A percentile compares a stretch with the other conserved stretches of the same genome.
phyloP scores from a whole-genome alignment of 2,113 vertebrate genomes.

The Protobothrops mucrosquamatus region DNA sequence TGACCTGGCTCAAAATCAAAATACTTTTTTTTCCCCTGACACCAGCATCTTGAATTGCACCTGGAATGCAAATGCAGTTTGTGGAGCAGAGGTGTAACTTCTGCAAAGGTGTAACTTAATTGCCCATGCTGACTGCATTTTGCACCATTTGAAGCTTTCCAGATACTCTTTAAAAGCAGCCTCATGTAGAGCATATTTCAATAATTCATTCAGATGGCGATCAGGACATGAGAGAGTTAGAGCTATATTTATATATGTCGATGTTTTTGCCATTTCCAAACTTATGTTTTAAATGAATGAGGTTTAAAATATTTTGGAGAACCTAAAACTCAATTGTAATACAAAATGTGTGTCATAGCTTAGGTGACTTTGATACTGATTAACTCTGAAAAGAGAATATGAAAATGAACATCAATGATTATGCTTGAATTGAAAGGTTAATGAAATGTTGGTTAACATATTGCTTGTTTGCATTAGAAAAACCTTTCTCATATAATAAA shows the following conservation, averaged over 20 bases:
- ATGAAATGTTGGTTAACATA: neutral
- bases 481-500: neutral
- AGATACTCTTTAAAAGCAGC: neutral
- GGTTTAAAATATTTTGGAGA: neutral
- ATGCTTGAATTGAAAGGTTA: neutral
- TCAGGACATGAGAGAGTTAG: neutral
- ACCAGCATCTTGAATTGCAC: neutral
- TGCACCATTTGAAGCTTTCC: neutral
- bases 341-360: neutral
- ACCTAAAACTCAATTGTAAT: neutral
- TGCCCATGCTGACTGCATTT: neutral
- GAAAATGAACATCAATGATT: neutral
- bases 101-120: neutral
- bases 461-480: neutral
- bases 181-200: neutral
- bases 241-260: neutral
- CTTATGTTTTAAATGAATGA: neutral
- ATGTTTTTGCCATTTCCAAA: neutral
- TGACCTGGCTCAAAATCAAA: too few species aligned
- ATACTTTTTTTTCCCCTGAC: too few species aligned
- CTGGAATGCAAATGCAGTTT: neutral
- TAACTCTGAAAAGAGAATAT: slow-evolving; percentile 4
- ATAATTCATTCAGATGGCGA: neutral
- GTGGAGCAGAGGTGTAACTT: neutral
- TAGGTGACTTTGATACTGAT: neutral